Evolutionary conservation across 1,140 invertebrate species (phyloP).

Genomic region (Philaenus spumarius): DNA sequence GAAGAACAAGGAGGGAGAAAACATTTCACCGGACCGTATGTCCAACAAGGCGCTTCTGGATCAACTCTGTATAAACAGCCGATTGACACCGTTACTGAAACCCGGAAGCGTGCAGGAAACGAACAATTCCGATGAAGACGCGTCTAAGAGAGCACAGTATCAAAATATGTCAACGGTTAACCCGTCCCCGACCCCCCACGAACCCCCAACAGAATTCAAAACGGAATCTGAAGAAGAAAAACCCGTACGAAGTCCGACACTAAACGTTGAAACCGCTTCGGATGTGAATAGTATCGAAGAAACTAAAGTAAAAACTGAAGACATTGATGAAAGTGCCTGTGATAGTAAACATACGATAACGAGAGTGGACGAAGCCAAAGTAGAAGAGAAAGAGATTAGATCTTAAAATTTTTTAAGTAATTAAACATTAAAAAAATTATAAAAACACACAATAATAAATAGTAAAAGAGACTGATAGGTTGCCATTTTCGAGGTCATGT

Average conservation of each 20-base stretch:
- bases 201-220: background rate
- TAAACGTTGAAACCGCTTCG: background rate
- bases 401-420: background rate
- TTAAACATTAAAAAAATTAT: too few species aligned
- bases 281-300: background rate
- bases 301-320: slow-evolving; percentile 7
- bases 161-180: background rate
- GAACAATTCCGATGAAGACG: slow-evolving; percentile 3
- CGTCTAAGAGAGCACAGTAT: background rate
- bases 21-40: slow-evolving; percentile 39
- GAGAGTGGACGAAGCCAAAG: slow-evolving; percentile 9
- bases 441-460: too few species aligned
- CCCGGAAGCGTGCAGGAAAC: background rate
- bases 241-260: background rate
- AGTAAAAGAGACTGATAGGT: slow-evolving; percentile 12
- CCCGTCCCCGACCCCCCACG: background rate
- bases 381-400: slow-evolving; percentile 8
- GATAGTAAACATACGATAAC: slow-evolving; percentile 21
- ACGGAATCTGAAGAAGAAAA: slow-evolving; percentile 1
- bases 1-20: slow-evolving; percentile 29
- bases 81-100: slow-evolving; percentile 28
- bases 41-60: slow-evolving; percentile 60
- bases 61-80: slow-evolving; percentile 57
- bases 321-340: slow-evolving; percentile 21
- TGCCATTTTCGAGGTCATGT: slow-evolving; percentile 10